Percentiles rank a stretch among this genome's conserved stretches.
phyloP scores from a whole-genome alignment of 2,113 vertebrate genomes.

The Echinops telfairi region DNA sequence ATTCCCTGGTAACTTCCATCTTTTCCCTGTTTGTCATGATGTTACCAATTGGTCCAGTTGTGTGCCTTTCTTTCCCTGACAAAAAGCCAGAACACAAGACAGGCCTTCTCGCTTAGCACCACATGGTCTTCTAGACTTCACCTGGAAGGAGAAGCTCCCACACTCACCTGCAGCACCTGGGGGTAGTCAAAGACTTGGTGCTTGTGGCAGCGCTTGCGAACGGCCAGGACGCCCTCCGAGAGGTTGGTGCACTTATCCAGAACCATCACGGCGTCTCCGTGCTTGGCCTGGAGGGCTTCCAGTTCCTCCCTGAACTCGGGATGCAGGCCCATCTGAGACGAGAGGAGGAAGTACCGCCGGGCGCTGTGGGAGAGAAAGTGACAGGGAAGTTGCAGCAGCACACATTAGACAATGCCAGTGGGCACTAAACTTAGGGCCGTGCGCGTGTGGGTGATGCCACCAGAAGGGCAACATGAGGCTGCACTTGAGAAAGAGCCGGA shows the following conservation, averaged over 20 bases:
- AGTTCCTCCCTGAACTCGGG: conserved; percentile 94
- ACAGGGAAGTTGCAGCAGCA: not conserved
- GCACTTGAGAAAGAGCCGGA: no score
- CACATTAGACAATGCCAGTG: not conserved
- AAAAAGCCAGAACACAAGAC: no score
- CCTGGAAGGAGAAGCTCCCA: no score
- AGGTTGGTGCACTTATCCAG: conserved; percentile 97
- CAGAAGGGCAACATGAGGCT: no score
- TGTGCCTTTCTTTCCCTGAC: no score
- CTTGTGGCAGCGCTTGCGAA: conserved; percentile 93
- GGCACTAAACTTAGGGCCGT: no score
- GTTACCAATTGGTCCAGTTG: no score
- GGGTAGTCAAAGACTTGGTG: conserved; percentile 96
- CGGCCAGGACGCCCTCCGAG: conserved; percentile 90
- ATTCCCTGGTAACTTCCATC: no score
- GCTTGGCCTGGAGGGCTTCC: conserved; percentile 94
- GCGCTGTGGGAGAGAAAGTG: conserved; percentile 86
- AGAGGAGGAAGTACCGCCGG: conserved; percentile 94
- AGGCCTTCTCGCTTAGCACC: no score
- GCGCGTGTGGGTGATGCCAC: no score
- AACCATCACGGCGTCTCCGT: conserved; percentile 92
- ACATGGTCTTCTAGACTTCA: no score
- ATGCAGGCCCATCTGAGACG: conserved; percentile 94
- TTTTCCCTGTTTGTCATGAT: no score
- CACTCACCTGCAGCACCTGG: conserved; percentile 95